A percentile compares a stretch with the other conserved stretches of the same genome.
phyloP scores from a whole-genome alignment of 2,888 invertebrate species.

The Machimus rusticus region DNA sequence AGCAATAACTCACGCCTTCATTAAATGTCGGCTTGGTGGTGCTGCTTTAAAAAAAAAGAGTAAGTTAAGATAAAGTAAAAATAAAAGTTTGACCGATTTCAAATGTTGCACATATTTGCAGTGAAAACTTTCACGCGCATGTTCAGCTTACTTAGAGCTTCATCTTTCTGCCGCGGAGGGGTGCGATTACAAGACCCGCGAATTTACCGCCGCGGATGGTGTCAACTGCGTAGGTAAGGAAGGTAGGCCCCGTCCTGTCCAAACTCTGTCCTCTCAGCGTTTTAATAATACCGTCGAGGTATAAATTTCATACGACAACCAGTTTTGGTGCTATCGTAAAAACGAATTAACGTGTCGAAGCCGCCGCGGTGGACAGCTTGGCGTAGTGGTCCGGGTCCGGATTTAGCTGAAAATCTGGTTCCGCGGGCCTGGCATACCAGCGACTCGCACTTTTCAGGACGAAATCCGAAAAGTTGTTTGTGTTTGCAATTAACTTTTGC shows the following conservation, averaged over 20 bases:
- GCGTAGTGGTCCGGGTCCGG: neutral
- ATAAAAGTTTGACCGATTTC: neutral
- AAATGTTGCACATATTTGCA: slow-evolving; percentile 42
- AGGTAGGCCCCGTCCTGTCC: neutral
- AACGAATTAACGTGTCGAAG: neutral
- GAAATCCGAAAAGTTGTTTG: neutral
- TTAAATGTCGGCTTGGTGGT: neutral
- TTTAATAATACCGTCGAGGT: neutral
- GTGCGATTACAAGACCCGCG: neutral
- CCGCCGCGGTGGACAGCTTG: neutral
- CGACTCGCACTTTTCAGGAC: slow-evolving; percentile 20
- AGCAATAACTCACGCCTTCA: neutral
- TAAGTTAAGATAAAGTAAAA: neutral
- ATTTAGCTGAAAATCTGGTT: slow-evolving; percentile 13
- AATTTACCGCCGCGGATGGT: neutral
- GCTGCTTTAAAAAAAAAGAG: neutral
- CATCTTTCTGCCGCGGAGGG: neutral
- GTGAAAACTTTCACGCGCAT: slow-evolving; percentile 47
- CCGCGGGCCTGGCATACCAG: neutral
- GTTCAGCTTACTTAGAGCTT: slow-evolving; percentile 10
- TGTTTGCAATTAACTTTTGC: neutral
- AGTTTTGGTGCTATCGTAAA: slow-evolving; percentile 13
- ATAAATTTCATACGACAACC: neutral
- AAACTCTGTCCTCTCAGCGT: neutral
- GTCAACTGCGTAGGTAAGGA: neutral